Evolutionary conservation across 2,797 vertebrate species (phyloP), one percentile per base, ranked within the genome.

Genomic region (Pangasius mekongensis): DNA sequence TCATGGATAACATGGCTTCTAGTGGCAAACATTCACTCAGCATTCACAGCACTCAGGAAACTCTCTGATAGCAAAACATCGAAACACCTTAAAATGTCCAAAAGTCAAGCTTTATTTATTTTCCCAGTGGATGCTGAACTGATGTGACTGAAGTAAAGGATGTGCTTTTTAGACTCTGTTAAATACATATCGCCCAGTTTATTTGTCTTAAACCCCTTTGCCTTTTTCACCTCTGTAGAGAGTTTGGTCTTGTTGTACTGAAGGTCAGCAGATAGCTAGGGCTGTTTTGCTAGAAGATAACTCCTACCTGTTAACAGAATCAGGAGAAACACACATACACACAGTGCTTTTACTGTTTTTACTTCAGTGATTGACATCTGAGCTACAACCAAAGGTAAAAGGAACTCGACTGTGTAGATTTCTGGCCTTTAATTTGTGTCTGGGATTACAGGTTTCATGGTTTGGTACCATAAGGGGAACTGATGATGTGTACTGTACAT

Each of bases 401-500:
- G 11, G 22, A 27, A 49, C 36, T 6, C 0, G 39, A 83, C 81
- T 49, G 43, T 33, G 5, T 52, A 14, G 62, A 67, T 66, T 66
- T 67, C 39, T 30, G 60, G 39, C 24, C 30, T 80, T 80, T 58
- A 20, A 27, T 74, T 22, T 47, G 71, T 62, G 56, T 62, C 54
- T 4, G 58, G 56, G 30, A 20, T 24, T 82, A 20, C 33, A 83
- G 33, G 33, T 33, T 58, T 33, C 33, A 1, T 36, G n/a, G 56
- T 83, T 66, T 74, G 30, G 56, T 62, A 43, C 16, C 58, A 86
- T 58, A 73, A 3, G 39, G 4, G 6, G 67, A 71, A 58, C 24
- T 43, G 43, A 49, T 27, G 77, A 36, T 13, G 58, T 67, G 85
- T 62, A 83, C 91, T 93, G 92, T 94, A 93, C 93, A 93, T 92